Percentiles rank a stretch among this genome's conserved stretches.
phyloP scores from a whole-genome alignment of 2,113 vertebrate species.

The Pluvialis apricaria region DNA sequence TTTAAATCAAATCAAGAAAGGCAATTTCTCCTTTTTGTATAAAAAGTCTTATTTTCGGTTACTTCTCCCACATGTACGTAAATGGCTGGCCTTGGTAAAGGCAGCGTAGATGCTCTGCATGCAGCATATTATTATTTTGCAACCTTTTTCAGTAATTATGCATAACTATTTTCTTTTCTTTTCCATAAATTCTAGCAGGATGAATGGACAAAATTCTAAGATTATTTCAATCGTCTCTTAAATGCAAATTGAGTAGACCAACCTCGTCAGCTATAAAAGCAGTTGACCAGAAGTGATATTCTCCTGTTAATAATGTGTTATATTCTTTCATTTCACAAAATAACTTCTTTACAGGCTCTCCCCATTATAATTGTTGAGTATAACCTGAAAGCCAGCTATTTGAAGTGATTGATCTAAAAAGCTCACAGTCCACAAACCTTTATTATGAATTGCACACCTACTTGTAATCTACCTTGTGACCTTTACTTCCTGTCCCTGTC shows the following conservation, averaged over 20 bases:
- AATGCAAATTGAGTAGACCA: constrained; percentile 19
- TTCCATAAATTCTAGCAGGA: neutral
- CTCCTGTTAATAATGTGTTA: constrained; percentile 16
- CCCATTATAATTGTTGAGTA: neutral
- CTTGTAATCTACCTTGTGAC: neutral
- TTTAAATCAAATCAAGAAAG: constrained; percentile 1
- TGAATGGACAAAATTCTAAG: constrained; percentile 11
- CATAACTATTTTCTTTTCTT: neutral
- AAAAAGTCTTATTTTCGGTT: neutral
- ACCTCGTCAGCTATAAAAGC: constrained; percentile 10
- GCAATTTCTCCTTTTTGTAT: neutral
- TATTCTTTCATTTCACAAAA: constrained; percentile 13
- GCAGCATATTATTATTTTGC: neutral
- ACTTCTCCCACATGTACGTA: neutral
- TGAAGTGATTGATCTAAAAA: constrained; percentile 19
- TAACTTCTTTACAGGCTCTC: neutral
- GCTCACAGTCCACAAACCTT: constrained; percentile 13
- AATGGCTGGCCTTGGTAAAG: neutral
- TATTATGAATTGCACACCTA: neutral
- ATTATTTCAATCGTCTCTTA: neutral
- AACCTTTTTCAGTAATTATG: neutral
- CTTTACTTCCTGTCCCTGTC: neutral
- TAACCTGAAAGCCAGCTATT: constrained; percentile 19
- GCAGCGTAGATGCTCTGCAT: neutral
- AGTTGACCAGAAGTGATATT: constrained; percentile 5